Evolutionary conservation across 2,113 vertebrate genomes (phyloP), one percentile per base, ranked within the genome.

Genomic region (Prinia subflava): DNA sequence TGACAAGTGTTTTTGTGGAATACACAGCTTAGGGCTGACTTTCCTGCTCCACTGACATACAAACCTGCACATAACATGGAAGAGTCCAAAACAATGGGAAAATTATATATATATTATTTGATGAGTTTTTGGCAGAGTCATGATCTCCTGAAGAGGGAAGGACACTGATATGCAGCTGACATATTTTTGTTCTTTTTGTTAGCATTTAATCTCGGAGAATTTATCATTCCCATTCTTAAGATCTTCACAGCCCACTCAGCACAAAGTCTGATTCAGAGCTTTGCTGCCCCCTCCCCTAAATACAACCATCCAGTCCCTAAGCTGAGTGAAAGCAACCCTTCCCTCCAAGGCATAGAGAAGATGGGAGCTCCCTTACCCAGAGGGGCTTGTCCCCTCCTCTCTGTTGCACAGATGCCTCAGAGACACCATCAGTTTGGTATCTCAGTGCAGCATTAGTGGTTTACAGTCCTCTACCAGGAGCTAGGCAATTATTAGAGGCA

Each of bases 21-120:
- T 19, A 52, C 17, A 77, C 27, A 70, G 25, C 2, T 87, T 42
- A 69, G 0, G 2, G 8, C 12, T 7, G 2, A 63, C 37, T 25
- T 81, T 87, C 33, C 30, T 59, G 64, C 9, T 21, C 28, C 27
- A 12, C 6, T 42, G 18, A 8, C 5, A n/a, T 15, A 23, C 10
- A 46, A 46, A 6, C 2, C 19, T 2, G 0, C 14, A 39, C 5
- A 9, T 21, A 46, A 50, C 2, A 3, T 9, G 4, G 11, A 22
- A 65, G 27, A 41, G 5, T 18, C 20, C 15, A 30, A 87, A 78
- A 67, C 8, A 41, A 4, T 5, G 22, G 18, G 21, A 18, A 59
- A 67, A 39, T 13, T 0, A 30, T 6, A 13, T 17, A 3, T 17
- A 30, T 5, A 13, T 20, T 17, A 55, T 74, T 30, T 11, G 15